Base-by-base conservation (phyloP, 2,888 invertebrate species). In the Abscondita cerata region DNA sequence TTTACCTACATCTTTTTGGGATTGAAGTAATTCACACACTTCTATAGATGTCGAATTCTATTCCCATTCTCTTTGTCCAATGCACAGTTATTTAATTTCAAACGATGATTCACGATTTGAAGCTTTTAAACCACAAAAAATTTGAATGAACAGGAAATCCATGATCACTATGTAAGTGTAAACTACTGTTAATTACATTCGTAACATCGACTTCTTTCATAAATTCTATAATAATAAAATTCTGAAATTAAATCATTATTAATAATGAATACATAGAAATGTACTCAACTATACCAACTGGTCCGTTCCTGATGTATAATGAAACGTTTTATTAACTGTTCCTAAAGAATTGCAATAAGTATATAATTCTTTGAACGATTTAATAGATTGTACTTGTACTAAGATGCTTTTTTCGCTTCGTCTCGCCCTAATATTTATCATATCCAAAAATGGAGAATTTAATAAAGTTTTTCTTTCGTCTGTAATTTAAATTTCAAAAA, bases 141-240 rank as follows among this genome's bases (percentile, higher is more conserved):
- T 87, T 87, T 0, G 91, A 90, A 9, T 84, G 82, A 0, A 88
- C 83, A 0, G 91, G 88, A 73, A 90, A 85, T 1, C 86, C 81
- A 15, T 86, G 83, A 9, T 81, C 66, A 31, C 85, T 84, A 56
- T 85, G 85, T 48, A 85, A 80, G 73, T 88, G 87, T 0, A 83
- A 81, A 68, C 88, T 85, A 1, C 80, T 78, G 41, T 77, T 72
- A n/a, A 91, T 77, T 0, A 89, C 80, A 20, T 85, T 82, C 12
- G 82, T 75, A 0, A 88, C 83, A 67, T 85, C 82, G 1, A 80
- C 75, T 70, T 83, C 81, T 9, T 83, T 80, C 2, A 80, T 79
- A 78, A 89, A 93, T 81, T 94, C 93, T 50, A 93, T 82, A 33
- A 93, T 81, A 77, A 92, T 87, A 74, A 90, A 92, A 77, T 91